Conservation (phyloP, 1,140 invertebrate species). For the Rhagoletis pomonella region DNA sequence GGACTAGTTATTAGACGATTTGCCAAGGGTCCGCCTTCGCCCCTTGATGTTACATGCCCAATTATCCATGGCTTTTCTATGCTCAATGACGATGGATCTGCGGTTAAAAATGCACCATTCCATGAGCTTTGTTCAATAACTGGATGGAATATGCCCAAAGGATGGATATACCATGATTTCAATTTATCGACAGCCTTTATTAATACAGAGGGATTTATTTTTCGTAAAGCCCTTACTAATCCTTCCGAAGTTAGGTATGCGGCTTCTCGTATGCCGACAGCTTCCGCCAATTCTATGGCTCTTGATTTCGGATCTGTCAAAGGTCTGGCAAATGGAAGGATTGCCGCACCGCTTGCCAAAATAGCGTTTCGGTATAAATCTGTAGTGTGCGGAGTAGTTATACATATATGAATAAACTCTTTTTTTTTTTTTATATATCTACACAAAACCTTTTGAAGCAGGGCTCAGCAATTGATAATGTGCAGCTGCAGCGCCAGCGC, state of each 20-base stretch:
- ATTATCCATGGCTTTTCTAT: slow-evolving; percentile 69
- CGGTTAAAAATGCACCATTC: slow-evolving; percentile 69
- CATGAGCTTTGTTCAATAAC: slow-evolving; percentile 65
- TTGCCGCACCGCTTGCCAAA: slow-evolving; percentile 77
- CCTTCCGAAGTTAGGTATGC: slow-evolving; percentile 54
- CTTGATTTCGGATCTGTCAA: slow-evolving; percentile 73
- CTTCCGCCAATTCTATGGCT: slow-evolving; percentile 64
- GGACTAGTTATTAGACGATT: slow-evolving; percentile 3
- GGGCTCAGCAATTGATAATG: slow-evolving; percentile 68
- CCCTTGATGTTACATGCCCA: slow-evolving; percentile 66
- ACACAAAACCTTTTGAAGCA: slow-evolving; percentile 64
- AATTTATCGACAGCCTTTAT: slow-evolving; percentile 63
- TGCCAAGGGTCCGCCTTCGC: slow-evolving; percentile 61
- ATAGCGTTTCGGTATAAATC: slow-evolving; percentile 76
- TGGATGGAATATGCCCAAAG: slow-evolving; percentile 66
- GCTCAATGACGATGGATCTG: slow-evolving; percentile 66
- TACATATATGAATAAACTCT: background rate
- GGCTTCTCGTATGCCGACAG: slow-evolving; percentile 58
- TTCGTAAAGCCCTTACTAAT: slow-evolving; percentile 69
- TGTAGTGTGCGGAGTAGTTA: background rate
- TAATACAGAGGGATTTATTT: slow-evolving; percentile 63
- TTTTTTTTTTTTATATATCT: slow-evolving; percentile 58
- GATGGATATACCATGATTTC: slow-evolving; percentile 68
- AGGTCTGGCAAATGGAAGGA: slow-evolving; percentile 75
- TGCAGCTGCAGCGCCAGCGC: slow-evolving; percentile 78